Evolutionary conservation across 2,888 invertebrate genomes (phyloP), one percentile per base, ranked within the genome.

Genomic region (Campoplex capitator): DNA sequence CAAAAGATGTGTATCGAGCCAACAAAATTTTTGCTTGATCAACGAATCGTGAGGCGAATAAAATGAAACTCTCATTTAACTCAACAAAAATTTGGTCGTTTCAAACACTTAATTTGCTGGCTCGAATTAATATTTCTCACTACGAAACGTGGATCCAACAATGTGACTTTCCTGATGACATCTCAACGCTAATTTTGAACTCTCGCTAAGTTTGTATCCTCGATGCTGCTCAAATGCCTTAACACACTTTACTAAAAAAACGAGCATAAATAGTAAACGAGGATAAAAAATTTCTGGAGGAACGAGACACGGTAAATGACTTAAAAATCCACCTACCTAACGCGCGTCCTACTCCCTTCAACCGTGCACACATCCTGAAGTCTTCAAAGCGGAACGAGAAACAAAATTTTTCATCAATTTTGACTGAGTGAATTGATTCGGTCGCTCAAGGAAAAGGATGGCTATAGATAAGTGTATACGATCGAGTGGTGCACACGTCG

Each of bases 351-450:
- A 48, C n/a, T 76, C 70, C 76, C 48, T 76, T 71, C 62, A 48
- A 32, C 42, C 48, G 28, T 38, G 45, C 28, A 38, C 38, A 38
- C 38, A 51, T 74, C 65, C 65, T 18, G 38, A 32, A 38, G 35
- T 11, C 65, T 54, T 32, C 56, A 23, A 45, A 56, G 58, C n/a
- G 84, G 42, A 48, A 58, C 62, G 62, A 71, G 23, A 42, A n/a
- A 51, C 16, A 18, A 54, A 83, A 73, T 77, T 77, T 28, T 67
- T 71, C 65, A 38, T 77, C 76, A 51, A 32, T 81, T 77, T 81
- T 73, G 71, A 77, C 81, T 67, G 73, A 65, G 62, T 32, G 48
- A 76, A 38, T 56, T 51, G 51, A 71, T 71, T 71, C 48, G 48
- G 13, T 48, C 51, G 71, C 9, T 71, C 70, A 54, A 51, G 35